phyloP scores from a whole-genome alignment of 1,140 invertebrate species.

The Trachymyrmex septentrionalis region DNA sequence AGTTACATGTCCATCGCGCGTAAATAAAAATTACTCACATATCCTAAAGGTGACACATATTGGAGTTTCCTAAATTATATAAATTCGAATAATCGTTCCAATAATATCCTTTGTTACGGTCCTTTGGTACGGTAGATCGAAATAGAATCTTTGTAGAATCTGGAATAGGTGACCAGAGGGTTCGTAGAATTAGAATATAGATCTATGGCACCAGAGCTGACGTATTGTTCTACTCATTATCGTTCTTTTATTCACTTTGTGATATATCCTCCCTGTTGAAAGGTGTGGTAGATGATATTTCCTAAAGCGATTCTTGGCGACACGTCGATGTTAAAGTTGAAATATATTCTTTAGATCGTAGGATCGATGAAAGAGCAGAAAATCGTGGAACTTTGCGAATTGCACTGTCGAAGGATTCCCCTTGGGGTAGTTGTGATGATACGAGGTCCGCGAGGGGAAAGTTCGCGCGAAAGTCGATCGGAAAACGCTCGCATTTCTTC shows the following conservation, averaged over 20 bases:
- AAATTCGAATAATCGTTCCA: background rate
- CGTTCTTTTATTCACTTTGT: constrained; percentile 28
- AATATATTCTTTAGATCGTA: constrained; percentile 1
- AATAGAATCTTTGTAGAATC: constrained; percentile 15
- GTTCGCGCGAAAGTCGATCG: constrained; percentile 56
- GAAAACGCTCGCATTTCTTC: constrained; percentile 76
- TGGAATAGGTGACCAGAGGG: background rate
- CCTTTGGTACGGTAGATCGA: background rate
- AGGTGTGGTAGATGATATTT: constrained; percentile 1
- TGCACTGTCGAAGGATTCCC: constrained; percentile 51
- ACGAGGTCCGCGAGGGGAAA: constrained; percentile 66
- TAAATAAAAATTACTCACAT: constrained; percentile 23
- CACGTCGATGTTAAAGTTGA: background rate
- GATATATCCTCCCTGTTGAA: background rate
- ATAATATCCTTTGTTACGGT: background rate
- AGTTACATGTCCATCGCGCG: background rate
- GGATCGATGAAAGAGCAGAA: background rate
- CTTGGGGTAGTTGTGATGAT: constrained; percentile 20
- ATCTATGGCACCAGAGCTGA: constrained; percentile 28
- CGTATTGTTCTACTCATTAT: background rate
- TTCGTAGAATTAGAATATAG: constrained; percentile 5
- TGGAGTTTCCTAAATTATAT: background rate
- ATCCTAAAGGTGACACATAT: background rate
- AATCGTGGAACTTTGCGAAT: constrained; percentile 44
- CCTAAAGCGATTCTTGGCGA: background rate